Conservation (phyloP, 2,888 invertebrate species). For the Papilio gigon region DNA sequence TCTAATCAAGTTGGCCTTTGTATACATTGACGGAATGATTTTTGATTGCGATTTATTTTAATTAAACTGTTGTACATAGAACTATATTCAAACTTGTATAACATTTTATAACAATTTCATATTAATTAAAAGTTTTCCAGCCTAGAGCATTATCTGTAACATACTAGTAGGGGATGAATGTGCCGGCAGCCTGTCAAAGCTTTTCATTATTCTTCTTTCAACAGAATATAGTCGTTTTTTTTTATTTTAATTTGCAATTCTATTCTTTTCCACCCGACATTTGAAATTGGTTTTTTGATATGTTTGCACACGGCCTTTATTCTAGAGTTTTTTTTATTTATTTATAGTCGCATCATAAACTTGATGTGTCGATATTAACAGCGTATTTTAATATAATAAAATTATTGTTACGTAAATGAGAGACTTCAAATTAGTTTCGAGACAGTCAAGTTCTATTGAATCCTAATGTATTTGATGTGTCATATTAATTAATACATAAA, state of each 20-base stretch:
- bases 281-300: not conserved
- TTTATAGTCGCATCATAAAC: too few species aligned
- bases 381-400: too few species aligned
- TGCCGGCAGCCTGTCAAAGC: slow-evolving; percentile 16
- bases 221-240: slow-evolving; percentile 3
- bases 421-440: too few species aligned
- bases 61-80: not conserved
- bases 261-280: not conserved
- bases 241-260: not conserved
- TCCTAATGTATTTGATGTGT: too few species aligned
- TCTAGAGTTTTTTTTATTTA: too few species aligned
- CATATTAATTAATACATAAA: not conserved
- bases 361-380: too few species aligned
- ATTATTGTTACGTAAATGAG: too few species aligned
- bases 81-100: not conserved
- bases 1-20: too few species aligned
- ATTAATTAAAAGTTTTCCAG: slow-evolving; percentile 18
- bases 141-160: too few species aligned
- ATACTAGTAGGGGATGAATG: slow-evolving; percentile 26
- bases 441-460: too few species aligned
- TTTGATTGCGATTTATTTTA: not conserved
- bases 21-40: too few species aligned
- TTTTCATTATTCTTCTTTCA: slow-evolving; percentile 20
- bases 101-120: not conserved
- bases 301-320: not conserved